These are phyloP conservation scores for Tachina fera DNA, from an alignment of 2,888 invertebrate genomes.

Conservation along the genomic window DNA sequence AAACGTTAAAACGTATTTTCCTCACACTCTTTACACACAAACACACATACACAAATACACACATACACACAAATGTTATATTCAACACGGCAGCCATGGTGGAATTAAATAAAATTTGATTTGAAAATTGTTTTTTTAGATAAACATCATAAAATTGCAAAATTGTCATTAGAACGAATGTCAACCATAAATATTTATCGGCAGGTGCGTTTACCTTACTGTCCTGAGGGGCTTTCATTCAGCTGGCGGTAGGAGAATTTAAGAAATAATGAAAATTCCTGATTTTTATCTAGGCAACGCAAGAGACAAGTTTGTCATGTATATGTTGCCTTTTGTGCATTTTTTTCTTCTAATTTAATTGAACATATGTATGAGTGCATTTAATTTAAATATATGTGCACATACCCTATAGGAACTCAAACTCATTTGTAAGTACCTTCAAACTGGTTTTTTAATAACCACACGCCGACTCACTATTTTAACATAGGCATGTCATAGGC, in stretches of 20 bases:
- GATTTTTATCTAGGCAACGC: conserved; percentile 19
- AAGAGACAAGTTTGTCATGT: neutral
- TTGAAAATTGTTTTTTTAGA: conserved; percentile 42
- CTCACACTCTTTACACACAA: neutral
- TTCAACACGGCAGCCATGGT: neutral
- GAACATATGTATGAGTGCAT: neutral
- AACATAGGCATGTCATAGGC: too few species aligned
- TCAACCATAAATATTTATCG: conserved; percentile 38
- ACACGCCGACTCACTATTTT: too few species aligned
- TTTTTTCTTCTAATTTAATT: neutral
- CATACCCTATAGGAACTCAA: too few species aligned
- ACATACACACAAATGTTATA: neutral
- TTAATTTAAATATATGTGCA: neutral
- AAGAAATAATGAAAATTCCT: neutral
- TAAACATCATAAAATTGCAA: conserved; percentile 51
- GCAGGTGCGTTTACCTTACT: neutral
- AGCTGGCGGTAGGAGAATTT: neutral
- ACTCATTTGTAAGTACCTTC: too few species aligned
- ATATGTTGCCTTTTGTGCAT: neutral
- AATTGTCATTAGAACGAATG: conserved; percentile 50
- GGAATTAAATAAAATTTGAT: conserved; percentile 47
- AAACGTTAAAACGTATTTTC: neutral
- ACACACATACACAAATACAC: neutral
- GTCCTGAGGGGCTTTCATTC: neutral
- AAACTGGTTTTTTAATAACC: too few species aligned